Conservation (phyloP, 2,888 invertebrate genomes). For the Ellobium chinense region DNA sequence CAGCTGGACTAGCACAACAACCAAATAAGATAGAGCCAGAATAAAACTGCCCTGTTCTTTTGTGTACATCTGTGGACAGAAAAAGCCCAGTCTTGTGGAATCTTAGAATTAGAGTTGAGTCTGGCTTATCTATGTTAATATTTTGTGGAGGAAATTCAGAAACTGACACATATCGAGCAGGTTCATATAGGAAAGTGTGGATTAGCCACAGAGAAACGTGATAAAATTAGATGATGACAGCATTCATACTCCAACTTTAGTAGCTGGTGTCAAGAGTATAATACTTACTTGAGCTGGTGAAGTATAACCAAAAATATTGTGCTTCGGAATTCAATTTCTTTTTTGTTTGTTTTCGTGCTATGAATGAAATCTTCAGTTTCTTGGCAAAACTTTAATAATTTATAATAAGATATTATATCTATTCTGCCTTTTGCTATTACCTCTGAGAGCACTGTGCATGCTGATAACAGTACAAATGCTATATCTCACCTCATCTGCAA, state of each 20-base stretch:
- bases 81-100: no score
- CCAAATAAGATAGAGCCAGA: not conserved
- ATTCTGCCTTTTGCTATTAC: not conserved
- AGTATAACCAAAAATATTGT: no score
- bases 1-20: not conserved
- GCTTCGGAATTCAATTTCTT: no score
- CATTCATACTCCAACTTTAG: no score
- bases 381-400: not conserved
- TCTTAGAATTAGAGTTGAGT: no score
- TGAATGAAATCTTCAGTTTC: not conserved
- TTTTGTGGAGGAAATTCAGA: not conserved
- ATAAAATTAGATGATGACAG: no score
- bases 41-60: not conserved
- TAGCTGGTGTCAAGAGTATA: no score
- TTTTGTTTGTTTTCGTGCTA: no score
- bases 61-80: not conserved
- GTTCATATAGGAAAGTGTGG: no score
- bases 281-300: no score
- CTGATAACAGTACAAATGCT: not conserved
- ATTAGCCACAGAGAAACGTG: not conserved
- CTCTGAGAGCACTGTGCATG: not conserved
- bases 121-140: no score
- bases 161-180: no score
- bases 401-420: not conserved
- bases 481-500: not conserved